These are phyloP conservation scores for Sapajus apella DNA, from an alignment of 2,113 vertebrate genomes.

Conservation along the genomic window DNA sequence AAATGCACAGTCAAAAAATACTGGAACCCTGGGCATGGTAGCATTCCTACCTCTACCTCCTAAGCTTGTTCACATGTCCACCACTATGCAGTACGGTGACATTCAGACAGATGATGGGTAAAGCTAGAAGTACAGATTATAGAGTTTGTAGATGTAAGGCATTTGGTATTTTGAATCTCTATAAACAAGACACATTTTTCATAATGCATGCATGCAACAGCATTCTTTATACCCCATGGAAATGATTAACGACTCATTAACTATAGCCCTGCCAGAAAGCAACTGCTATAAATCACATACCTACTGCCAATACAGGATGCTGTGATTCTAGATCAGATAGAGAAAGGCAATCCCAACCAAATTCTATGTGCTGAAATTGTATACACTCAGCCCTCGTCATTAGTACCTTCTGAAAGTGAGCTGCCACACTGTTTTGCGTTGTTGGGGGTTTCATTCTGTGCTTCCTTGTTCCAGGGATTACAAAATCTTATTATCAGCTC, in stretches of 20 bases:
- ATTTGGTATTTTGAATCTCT: conserved; percentile 27
- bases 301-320: conserved; percentile 25
- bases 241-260: conserved; percentile 59
- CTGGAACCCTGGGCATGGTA: neutral
- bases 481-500: conserved; percentile 35
- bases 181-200: conserved; percentile 32
- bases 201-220: conserved; percentile 1
- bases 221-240: conserved; percentile 13
- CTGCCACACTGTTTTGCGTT: conserved; percentile 40
- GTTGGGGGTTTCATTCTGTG: conserved; percentile 9
- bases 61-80: neutral
- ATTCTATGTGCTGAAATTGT: neutral
- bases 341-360: conserved; percentile 42
- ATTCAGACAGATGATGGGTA: neutral
- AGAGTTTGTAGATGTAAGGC: neutral
- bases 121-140: neutral
- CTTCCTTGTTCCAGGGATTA: conserved; percentile 46
- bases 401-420: conserved; percentile 37
- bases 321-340: neutral
- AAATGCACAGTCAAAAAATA: conserved; percentile 22
- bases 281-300: conserved; percentile 48
- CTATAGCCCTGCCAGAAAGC: conserved; percentile 49
- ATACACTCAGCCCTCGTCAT: neutral
- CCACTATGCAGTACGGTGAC: neutral
- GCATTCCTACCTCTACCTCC: neutral